phyloP scores from a whole-genome alignment of 2,113 vertebrate species.

The Sylvia atricapilla region DNA sequence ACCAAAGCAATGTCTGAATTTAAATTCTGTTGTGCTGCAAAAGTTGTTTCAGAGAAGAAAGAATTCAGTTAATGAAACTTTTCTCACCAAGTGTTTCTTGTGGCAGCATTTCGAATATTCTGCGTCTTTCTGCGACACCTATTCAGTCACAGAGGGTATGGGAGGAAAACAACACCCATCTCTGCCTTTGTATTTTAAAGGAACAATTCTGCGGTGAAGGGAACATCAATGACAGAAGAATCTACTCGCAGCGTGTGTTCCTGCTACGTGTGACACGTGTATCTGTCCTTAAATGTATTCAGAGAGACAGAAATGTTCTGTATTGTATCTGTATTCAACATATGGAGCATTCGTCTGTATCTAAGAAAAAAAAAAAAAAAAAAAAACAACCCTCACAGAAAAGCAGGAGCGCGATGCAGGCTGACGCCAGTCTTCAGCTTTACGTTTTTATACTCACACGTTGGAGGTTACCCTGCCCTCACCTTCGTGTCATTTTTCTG shows the following conservation, averaged over 20 bases:
- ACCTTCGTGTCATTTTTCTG: neutral
- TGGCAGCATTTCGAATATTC: neutral
- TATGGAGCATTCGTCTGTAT: neutral
- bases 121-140: fast-evolving
- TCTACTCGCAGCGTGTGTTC: neutral
- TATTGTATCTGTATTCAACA: slow-evolving; percentile 4
- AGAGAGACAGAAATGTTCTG: neutral
- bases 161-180: neutral
- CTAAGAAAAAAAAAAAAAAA: neutral
- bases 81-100: neutral
- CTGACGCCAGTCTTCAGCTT: neutral
- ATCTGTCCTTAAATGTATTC: neutral
- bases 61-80: neutral
- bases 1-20: neutral
- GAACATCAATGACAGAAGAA: neutral
- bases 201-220: neutral
- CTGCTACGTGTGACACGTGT: neutral
- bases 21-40: neutral
- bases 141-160: neutral
- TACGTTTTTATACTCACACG: neutral
- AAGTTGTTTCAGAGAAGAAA: neutral
- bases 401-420: neutral
- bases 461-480: neutral
- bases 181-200: neutral
- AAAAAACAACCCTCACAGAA: neutral